These are phyloP conservation scores for Mellivora capensis DNA, from an alignment of 2,113 vertebrate species.

Conservation along the genomic window DNA sequence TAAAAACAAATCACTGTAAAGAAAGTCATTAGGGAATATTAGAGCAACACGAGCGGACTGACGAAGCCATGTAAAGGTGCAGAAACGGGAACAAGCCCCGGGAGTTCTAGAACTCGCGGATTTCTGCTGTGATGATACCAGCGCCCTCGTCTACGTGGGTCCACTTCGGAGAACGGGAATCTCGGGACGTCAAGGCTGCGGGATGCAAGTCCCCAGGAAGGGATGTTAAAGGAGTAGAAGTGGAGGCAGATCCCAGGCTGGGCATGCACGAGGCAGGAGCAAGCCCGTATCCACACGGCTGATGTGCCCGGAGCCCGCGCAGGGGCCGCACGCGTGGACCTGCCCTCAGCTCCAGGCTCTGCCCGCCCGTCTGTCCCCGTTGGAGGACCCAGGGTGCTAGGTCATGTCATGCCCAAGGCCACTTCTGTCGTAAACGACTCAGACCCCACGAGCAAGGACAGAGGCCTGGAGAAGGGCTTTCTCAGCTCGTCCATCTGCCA, in stretches of 20 bases:
- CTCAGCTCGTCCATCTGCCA: not conserved
- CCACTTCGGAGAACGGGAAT: too few species aligned
- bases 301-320: rapidly evolving
- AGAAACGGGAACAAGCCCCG: rapidly evolving
- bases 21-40: not conserved
- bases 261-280: not conserved
- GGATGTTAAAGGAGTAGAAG: not conserved
- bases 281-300: rapidly evolving
- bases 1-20: not conserved
- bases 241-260: not conserved
- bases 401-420: not conserved
- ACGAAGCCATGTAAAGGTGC: not conserved
- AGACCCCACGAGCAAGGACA: not conserved
- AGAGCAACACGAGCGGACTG: not conserved
- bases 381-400: too few species aligned
- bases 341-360: not conserved
- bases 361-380: rapidly evolving
- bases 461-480: rapidly evolving
- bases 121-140: not conserved
- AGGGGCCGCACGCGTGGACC: rapidly evolving
- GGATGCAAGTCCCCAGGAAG: not conserved
- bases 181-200: not conserved
- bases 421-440: rapidly evolving
- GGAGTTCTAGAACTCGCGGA: not conserved
- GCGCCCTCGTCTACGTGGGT: rapidly evolving